Base-by-base conservation (phyloP, 53 echinoderm and acorn worm species). In the Antedon mediterranea region DNA sequence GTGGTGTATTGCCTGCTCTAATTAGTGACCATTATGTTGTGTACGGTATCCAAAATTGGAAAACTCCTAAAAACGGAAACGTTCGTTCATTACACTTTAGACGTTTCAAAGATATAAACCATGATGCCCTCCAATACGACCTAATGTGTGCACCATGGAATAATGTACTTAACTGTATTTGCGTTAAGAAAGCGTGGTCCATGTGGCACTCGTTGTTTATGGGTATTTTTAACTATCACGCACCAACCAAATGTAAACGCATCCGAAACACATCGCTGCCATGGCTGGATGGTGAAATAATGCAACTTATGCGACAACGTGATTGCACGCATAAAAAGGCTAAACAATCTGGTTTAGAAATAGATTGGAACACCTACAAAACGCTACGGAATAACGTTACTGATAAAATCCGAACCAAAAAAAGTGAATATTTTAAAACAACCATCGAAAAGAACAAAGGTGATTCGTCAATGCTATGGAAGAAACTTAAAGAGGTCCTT, bases 401-500 rank as follows among this genome's bases (percentile, higher is more conserved):
- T 29, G 37, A 4, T 37, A 37, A 11, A 4, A 37, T 37, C 11
- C 11, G 37, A 37, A 37, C 20, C 3, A 77, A 44, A 37, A 27
- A 75, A 81, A 81, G 37, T 42, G n/a, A 31, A 15, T 31, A 76
- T 71, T 76, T 75, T 44, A 26, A 70, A 18, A 76, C 77, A 75
- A 33, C 77, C 42, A 82, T 82, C 33, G 76, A 76, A 75, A 29
- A 34, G 32, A 76, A 82, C 75, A 82, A 82, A 82, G 28, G 71
- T 32, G 71, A 82, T 32, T 75, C 71, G n/a, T 43, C 43, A 28
- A 75, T 77, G 75, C 57, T 76, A 33, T 70, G 71, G 43, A 75
- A 82, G 70, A 74, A 82, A 33, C 28, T 76, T 76, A 76, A 57
- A 37, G 33, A 75, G 76, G 44, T 75, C 43, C 77, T 28, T 76